Evolutionary conservation across 1,140 invertebrate genomes (phyloP).

Genomic region (Caenorhabditis latens): DNA sequence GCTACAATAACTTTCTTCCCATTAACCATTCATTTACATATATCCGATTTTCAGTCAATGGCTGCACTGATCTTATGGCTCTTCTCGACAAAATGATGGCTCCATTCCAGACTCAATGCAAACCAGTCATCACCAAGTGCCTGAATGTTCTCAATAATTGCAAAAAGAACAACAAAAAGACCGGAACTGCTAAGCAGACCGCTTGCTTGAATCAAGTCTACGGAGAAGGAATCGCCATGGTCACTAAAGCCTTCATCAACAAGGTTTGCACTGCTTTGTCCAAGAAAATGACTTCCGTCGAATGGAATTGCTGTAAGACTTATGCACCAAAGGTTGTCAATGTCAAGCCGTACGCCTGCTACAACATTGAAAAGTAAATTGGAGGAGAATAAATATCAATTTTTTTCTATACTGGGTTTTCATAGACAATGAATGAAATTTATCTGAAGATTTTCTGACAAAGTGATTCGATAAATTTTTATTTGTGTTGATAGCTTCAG

Average conservation of each 20-base stretch:
- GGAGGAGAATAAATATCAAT: neutral
- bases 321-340: conserved; percentile 48
- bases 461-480: neutral
- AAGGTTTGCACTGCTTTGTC: conserved; percentile 41
- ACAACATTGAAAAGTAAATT: conserved; percentile 11
- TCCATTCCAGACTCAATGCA: conserved; percentile 14
- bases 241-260: conserved; percentile 29
- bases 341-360: conserved; percentile 8
- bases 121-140: neutral
- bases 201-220: neutral
- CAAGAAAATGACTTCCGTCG: conserved; percentile 16
- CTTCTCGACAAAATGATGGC: conserved; percentile 3
- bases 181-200: conserved; percentile 27
- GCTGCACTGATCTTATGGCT: conserved; percentile 42
- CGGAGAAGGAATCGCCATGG: conserved; percentile 32
- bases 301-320: conserved; percentile 8
- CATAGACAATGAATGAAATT: conserved; percentile 15
- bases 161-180: conserved; percentile 6
- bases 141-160: neutral
- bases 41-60: conserved; percentile 11
- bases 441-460: neutral
- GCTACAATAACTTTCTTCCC: no score
- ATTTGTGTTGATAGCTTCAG: neutral
- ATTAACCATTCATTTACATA: neutral
- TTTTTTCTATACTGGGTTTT: neutral